Evolutionary conservation across 2,888 invertebrate genomes (phyloP).

Genomic region (Agrotis puta): DNA sequence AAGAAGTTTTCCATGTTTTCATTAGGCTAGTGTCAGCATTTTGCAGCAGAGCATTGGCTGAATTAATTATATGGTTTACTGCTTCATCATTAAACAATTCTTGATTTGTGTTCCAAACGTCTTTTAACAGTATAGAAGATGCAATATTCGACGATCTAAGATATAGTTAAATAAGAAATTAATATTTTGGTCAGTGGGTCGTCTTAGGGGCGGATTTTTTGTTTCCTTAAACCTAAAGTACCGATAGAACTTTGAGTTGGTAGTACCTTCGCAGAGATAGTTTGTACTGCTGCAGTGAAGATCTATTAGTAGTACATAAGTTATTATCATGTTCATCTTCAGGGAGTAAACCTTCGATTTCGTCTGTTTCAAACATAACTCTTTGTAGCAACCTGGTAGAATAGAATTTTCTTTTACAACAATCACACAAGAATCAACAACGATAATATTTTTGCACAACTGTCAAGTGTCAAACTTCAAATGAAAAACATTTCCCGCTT

Average conservation of each 20-base stretch:
- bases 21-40: slow-evolving; percentile 69
- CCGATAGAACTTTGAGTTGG: background rate
- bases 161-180: background rate
- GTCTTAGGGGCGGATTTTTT: too few species aligned
- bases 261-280: slow-evolving; percentile 71
- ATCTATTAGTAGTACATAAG: slow-evolving; percentile 66
- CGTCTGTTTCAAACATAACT: slow-evolving; percentile 58
- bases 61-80: slow-evolving; percentile 68
- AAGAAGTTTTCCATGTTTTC: slow-evolving; percentile 77
- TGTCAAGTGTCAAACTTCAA: slow-evolving; percentile 24
- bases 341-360: slow-evolving; percentile 61
- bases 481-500: slow-evolving; percentile 18
- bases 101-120: slow-evolving; percentile 74
- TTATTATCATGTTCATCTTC: slow-evolving; percentile 67
- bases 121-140: slow-evolving; percentile 74
- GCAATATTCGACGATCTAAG: slow-evolving; percentile 77
- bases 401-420: background rate
- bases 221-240: too few species aligned
- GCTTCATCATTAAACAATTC: slow-evolving; percentile 66
- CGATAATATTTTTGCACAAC: background rate
- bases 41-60: slow-evolving; percentile 68
- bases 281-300: slow-evolving; percentile 72
- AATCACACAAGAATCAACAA: too few species aligned
- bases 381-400: background rate
- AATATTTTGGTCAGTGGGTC: too few species aligned